Evolutionary conservation across 2,113 vertebrate genomes (phyloP).

Genomic region (Pomatostomus ruficeps): DNA sequence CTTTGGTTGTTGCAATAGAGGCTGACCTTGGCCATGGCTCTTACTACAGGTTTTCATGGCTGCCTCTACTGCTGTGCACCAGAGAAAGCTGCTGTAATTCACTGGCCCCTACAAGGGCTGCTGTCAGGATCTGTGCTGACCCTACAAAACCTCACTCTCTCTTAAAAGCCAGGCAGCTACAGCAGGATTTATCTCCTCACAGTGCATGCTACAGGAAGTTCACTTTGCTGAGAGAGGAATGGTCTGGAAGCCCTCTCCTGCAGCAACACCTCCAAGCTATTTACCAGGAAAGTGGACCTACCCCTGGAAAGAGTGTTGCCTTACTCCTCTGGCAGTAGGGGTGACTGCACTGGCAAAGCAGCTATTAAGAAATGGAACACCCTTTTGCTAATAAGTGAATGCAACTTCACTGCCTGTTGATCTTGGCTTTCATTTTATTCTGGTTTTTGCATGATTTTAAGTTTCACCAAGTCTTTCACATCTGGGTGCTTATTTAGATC

Average conservation of each 20-base stretch:
- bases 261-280: background rate
- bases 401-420: background rate
- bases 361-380: background rate
- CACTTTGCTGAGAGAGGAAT: background rate
- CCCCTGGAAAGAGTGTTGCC: background rate
- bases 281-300: background rate
- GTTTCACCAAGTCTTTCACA: background rate
- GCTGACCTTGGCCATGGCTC: background rate
- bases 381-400: background rate
- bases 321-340: background rate
- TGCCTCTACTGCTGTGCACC: accelerated
- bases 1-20: background rate
- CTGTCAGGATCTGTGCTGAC: background rate
- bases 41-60: background rate
- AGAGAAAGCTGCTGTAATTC: background rate
- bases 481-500: background rate
- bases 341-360: background rate
- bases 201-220: background rate
- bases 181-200: background rate
- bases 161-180: background rate
- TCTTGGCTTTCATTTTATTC: background rate
- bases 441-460: background rate
- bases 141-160: background rate
- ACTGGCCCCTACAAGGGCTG: background rate
- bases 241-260: background rate